Evolutionary conservation across 2,113 vertebrate species (phyloP), one percentile per base, ranked within the genome.

Genomic region (Australoheros scitulus): DNA sequence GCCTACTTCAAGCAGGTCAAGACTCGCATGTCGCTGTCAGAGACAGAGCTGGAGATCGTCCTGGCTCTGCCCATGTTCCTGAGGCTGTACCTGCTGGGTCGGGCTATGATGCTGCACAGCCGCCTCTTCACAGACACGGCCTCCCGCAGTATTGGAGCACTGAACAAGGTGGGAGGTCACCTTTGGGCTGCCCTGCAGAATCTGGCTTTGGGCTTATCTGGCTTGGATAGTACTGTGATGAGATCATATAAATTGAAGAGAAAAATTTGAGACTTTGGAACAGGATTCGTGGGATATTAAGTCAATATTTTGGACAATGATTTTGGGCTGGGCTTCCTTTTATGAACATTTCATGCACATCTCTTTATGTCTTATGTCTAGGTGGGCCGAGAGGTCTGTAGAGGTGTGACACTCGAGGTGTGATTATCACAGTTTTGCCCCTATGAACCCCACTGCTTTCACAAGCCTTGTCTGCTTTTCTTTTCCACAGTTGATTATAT

Each of bases 31-130:
- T 93, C 96, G 0, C 95, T 95, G 65, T 97, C 97, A 0, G 96
- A 97, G 29, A 97, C 98, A 0, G 98, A 99, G 17, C 96, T 98
- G 93, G 98, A 99, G 85, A 96, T 99, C 87, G 91, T 97, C 47
- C 95, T 99, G 75, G 98, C 97, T 20, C 95, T 99, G 87, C 98
- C 98, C 91, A 99, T 99, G 98, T 99, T 98, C 93, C 94, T 99
- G 81, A 91, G 98, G 10, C 97, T 99, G 63, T 99, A 99, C 94
- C 96, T 99, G 93, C 96, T 99, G 36, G 97, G 96, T 55, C 96
- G 98, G 0, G 97, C 97, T 59, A 97, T 98, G 97, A 96, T 99
- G 56, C 95, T 99, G 57, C 98, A 99, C 94, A 98, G 97, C 94
- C 97, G 97, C 50, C 96, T 98, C 85, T 98, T 98, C 95, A 98